Evolutionary conservation across 2,797 vertebrate genomes (phyloP).

Genomic region (Hippocampus kuda): DNA sequence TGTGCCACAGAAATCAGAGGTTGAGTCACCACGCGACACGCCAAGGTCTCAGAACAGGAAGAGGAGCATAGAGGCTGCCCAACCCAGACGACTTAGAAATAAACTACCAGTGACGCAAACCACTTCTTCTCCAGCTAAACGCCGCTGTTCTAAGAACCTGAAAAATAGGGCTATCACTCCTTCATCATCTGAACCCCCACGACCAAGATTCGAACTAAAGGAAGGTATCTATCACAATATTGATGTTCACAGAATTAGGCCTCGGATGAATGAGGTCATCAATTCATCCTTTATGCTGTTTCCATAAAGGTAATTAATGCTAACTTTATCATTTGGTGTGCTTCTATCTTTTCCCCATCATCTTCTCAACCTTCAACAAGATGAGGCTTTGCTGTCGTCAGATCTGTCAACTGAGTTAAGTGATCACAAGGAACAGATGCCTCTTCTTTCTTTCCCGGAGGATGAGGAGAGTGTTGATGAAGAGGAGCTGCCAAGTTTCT

Average conservation of each 20-base stretch:
- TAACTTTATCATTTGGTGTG: background rate
- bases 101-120: constrained; percentile 1
- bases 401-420: constrained; percentile 63
- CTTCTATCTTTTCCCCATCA: background rate
- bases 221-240: constrained; percentile 36
- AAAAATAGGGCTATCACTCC: background rate
- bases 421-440: constrained; percentile 45
- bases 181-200: constrained; percentile 9
- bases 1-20: constrained; percentile 27
- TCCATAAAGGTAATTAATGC: background rate
- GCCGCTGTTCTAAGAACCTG: constrained; percentile 5
- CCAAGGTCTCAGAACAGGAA: constrained; percentile 7
- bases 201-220: constrained; percentile 45
- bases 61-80: background rate
- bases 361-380: constrained; percentile 28
- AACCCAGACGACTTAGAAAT: constrained; percentile 15
- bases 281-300: background rate
- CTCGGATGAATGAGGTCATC: background rate
- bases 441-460: constrained; percentile 33
- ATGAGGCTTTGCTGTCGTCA: constrained; percentile 52
- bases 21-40: constrained; percentile 9
- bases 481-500: constrained; percentile 76
- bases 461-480: constrained; percentile 62
- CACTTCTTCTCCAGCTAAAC: constrained; percentile 9
- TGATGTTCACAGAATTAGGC: background rate